phyloP scores from a whole-genome alignment of 2,113 vertebrate species.

The Callipepla californica region DNA sequence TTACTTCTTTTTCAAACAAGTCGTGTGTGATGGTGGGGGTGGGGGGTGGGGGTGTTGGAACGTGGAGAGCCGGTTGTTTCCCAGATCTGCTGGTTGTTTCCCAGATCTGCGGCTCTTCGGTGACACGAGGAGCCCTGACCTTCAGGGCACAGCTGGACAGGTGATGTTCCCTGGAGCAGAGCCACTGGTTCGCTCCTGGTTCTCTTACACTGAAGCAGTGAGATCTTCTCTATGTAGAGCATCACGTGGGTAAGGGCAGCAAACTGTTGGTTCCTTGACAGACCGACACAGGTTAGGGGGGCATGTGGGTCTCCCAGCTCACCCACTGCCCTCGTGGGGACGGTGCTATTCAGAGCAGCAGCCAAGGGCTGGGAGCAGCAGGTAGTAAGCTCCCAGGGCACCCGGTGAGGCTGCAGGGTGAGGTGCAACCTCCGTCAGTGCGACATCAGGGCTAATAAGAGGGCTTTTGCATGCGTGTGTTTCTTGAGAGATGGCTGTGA shows the following conservation, averaged over 20 bases:
- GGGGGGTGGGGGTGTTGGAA: not conserved
- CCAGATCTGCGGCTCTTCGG: not conserved
- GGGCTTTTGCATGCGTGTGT: not conserved
- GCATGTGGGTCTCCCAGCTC: not conserved
- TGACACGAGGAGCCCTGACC: not conserved
- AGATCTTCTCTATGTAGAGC: not conserved
- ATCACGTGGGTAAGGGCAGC: not conserved
- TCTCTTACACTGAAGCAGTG: not conserved
- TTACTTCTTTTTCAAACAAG: conserved; percentile 23
- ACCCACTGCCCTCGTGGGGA: not conserved
- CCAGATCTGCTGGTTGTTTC: not conserved
- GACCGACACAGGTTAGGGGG: too few relatives aligned
- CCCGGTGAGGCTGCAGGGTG: not conserved
- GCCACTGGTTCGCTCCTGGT: not conserved
- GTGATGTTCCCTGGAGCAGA: not conserved
- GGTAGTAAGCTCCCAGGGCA: not conserved
- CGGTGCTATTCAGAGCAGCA: not conserved
- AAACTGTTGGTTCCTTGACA: too few relatives aligned
- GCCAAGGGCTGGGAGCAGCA: not conserved
- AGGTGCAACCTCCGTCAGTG: too few relatives aligned
- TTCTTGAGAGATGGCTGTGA: conserved; percentile 46
- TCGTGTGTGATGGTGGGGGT: not conserved
- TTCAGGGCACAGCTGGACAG: not conserved
- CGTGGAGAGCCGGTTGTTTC: not conserved
- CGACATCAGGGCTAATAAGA: not conserved